A percentile compares a stretch with the other conserved stretches of the same genome.
These are phyloP conservation scores for Melieria crassipennis DNA, from an alignment of 2,888 invertebrate genomes.

Conservation along the genomic window DNA sequence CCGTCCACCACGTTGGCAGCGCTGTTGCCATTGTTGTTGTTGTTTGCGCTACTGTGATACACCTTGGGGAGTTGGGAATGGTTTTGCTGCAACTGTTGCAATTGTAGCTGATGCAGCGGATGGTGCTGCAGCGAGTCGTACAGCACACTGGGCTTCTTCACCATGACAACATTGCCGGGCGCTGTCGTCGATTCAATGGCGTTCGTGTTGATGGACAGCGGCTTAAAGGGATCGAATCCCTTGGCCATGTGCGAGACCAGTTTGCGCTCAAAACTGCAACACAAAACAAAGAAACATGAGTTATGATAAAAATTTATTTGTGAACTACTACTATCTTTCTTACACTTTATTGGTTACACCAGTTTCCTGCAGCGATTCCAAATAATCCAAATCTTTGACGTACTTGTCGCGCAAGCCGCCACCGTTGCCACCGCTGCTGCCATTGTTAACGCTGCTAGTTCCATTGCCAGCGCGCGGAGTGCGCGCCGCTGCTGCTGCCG, in stretches of 20 bases:
- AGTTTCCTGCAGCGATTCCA: slow-evolving; percentile 62
- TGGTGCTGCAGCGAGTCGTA: slow-evolving; percentile 60
- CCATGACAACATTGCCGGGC: slow-evolving; percentile 40
- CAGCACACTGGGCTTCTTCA: slow-evolving; percentile 56
- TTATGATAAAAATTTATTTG: background rate
- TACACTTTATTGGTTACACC: slow-evolving; percentile 66
- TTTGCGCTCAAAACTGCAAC: slow-evolving; percentile 60
- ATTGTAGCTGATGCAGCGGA: slow-evolving; percentile 55
- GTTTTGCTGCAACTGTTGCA: slow-evolving; percentile 45
- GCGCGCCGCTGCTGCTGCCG: slow-evolving; percentile 29
- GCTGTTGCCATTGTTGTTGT: slow-evolving; percentile 38
- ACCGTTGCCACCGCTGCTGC: slow-evolving; percentile 30
- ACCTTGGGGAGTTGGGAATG: slow-evolving; percentile 29
- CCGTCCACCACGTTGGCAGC: slow-evolving; percentile 54
- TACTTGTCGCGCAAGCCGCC: slow-evolving; percentile 54
- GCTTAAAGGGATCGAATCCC: slow-evolving; percentile 64
- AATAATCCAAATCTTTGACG: slow-evolving; percentile 60
- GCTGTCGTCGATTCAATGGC: slow-evolving; percentile 33
- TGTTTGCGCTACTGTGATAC: slow-evolving; percentile 42
- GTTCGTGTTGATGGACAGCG: slow-evolving; percentile 60
- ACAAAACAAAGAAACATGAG: background rate
- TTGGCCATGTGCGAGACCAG: slow-evolving; percentile 62
- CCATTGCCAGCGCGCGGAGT: slow-evolving; percentile 38
- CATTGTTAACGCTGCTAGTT: slow-evolving; percentile 42
- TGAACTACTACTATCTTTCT: slow-evolving; percentile 36